These are phyloP conservation scores for Octonoba sinensis DNA, from an alignment of 2,888 invertebrate species.

Conservation along the genomic window DNA sequence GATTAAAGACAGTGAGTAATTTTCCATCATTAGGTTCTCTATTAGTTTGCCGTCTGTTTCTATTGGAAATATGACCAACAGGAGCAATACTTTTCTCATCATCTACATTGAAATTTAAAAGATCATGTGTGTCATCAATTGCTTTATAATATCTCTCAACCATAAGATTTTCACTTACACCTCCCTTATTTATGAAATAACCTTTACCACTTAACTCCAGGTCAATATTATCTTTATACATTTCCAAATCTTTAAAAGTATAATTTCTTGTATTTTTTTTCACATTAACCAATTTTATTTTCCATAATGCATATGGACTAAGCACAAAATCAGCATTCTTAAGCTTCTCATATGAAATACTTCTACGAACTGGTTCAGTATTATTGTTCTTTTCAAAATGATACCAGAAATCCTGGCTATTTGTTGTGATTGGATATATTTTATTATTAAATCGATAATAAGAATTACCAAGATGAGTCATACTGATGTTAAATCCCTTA, in stretches of 20 bases:
- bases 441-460: constrained; percentile 12
- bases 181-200: constrained; percentile 14
- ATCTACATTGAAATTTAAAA: no score
- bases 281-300: not conserved
- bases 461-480: constrained; percentile 15
- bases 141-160: no score
- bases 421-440: constrained; percentile 4
- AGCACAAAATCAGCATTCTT: constrained; percentile 16
- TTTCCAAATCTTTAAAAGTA: constrained; percentile 9
- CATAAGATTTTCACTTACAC: no score
- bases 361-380: constrained; percentile 6
- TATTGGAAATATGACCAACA: no score
- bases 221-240: constrained; percentile 11
- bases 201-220: constrained; percentile 14
- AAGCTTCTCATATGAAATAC: constrained; percentile 1
- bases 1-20: no score
- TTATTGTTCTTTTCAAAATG: constrained; percentile 1
- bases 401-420: not conserved
- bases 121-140: no score
- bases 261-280: not conserved
- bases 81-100: no score
- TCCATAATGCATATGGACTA: constrained; percentile 26
- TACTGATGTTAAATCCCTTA: constrained; percentile 7
- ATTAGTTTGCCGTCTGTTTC: no score
- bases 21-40: no score